Conservation (phyloP, 1,140 invertebrate genomes). For the Metaphire vulgaris region DNA sequence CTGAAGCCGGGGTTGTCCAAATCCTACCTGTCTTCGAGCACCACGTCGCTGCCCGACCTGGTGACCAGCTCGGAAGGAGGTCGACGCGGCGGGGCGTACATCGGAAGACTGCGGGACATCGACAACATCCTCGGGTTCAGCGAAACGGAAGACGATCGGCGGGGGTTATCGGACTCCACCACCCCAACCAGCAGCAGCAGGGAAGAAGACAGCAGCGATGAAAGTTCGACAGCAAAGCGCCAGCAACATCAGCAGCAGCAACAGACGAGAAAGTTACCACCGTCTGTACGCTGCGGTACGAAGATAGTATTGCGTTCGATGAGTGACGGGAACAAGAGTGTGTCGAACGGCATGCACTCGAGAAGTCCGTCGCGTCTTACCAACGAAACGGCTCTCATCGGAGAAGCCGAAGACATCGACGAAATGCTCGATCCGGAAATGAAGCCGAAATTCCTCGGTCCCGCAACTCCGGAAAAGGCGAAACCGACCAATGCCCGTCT, state of each 20-base stretch:
- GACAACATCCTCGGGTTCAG: slow-evolving; percentile 39
- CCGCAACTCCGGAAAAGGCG: background rate
- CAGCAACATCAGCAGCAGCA: background rate
- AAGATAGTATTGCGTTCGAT: background rate
- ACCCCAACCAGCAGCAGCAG: background rate
- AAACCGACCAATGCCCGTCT: background rate
- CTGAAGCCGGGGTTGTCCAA: background rate
- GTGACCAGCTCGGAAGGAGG: slow-evolving; percentile 33
- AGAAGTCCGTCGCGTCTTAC: background rate
- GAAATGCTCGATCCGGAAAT: background rate
- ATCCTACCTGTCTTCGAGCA: background rate
- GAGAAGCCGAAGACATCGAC: background rate
- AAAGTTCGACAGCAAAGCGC: slow-evolving; percentile 28
- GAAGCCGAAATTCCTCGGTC: background rate
- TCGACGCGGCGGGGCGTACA: slow-evolving; percentile 25
- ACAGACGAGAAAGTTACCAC: background rate
- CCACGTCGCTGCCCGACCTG: slow-evolving; percentile 36
- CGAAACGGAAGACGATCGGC: slow-evolving; percentile 25
- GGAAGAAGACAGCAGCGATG: background rate
- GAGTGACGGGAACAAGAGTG: background rate
- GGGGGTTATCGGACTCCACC: background rate
- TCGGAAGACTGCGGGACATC: slow-evolving; percentile 38
- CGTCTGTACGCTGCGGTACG: background rate
- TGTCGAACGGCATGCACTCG: background rate
- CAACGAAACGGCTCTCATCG: background rate